phyloP scores from a whole-genome alignment of 2,888 invertebrate genomes.

The Apodemia mormo region DNA sequence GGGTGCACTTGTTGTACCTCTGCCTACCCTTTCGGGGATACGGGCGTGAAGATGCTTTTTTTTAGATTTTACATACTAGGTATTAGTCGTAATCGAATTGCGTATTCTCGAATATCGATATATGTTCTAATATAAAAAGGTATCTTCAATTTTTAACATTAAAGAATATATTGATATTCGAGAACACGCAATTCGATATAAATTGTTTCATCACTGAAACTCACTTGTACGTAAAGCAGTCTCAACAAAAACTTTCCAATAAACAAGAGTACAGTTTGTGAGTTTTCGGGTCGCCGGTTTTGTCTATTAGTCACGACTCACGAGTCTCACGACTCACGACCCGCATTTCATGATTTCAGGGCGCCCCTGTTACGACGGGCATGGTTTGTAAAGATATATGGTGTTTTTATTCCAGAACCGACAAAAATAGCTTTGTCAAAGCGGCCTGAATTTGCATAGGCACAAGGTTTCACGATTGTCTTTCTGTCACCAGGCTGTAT shows the following conservation, averaged over 20 bases:
- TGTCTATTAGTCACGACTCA: slow-evolving; percentile 12
- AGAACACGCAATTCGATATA: neutral
- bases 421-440: neutral
- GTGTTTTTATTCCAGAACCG: neutral
- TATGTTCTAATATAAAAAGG: too few species aligned
- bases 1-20: too few species aligned
- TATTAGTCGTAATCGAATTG: too few species aligned
- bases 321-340: neutral
- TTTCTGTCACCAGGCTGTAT: too few species aligned
- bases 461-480: neutral
- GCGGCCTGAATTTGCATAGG: neutral
- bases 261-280: neutral
- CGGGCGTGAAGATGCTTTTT: too few species aligned
- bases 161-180: too few species aligned
- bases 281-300: neutral
- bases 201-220: neutral
- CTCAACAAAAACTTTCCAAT: neutral
- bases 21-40: too few species aligned
- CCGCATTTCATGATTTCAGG: neutral
- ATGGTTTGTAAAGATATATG: neutral
- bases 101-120: too few species aligned
- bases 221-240: neutral
- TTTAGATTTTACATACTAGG: too few species aligned
- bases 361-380: neutral
- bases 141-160: too few species aligned